A percentile compares a stretch with the other conserved stretches of the same genome.
phyloP scores from a whole-genome alignment of 2,888 invertebrate genomes.

The Tillus elongatus region DNA sequence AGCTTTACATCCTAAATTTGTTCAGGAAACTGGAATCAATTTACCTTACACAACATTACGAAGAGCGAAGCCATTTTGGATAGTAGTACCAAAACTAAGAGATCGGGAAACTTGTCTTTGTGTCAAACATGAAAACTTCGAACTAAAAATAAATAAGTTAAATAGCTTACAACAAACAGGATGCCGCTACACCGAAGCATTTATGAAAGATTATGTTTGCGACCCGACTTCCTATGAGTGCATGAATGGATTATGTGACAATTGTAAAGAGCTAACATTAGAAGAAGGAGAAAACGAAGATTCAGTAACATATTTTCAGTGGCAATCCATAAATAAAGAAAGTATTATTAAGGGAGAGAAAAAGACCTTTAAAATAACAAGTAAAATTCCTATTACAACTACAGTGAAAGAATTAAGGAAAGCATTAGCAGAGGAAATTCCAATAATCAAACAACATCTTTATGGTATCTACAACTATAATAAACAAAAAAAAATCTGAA shows the following conservation, averaged over 20 bases:
- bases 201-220: too few relatives aligned
- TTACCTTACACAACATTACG: slow-evolving; percentile 20
- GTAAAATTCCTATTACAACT: too few relatives aligned
- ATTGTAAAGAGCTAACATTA: slow-evolving; percentile 2
- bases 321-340: too few relatives aligned
- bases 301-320: too few relatives aligned
- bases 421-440: slow-evolving; percentile 2
- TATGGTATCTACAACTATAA: not conserved
- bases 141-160: too few relatives aligned
- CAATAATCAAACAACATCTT: slow-evolving; percentile 1
- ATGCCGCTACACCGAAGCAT: too few relatives aligned
- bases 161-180: too few relatives aligned
- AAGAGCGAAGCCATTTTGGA: slow-evolving; percentile 22
- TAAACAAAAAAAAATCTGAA: slow-evolving; percentile 3
- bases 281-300: too few relatives aligned
- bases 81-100: slow-evolving; percentile 18
- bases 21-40: slow-evolving; percentile 18
- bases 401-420: not conserved
- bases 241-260: slow-evolving; percentile 2
- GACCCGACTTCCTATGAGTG: not conserved
- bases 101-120: slow-evolving; percentile 21
- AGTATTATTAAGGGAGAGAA: too few relatives aligned
- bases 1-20: slow-evolving; percentile 16
- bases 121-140: slow-evolving; percentile 16
- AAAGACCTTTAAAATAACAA: too few relatives aligned